A percentile compares a stretch with the other conserved stretches of the same genome.
These are phyloP conservation scores for Molothrus aeneus DNA, from an alignment of 2,797 vertebrate species.

Conservation along the genomic window DNA sequence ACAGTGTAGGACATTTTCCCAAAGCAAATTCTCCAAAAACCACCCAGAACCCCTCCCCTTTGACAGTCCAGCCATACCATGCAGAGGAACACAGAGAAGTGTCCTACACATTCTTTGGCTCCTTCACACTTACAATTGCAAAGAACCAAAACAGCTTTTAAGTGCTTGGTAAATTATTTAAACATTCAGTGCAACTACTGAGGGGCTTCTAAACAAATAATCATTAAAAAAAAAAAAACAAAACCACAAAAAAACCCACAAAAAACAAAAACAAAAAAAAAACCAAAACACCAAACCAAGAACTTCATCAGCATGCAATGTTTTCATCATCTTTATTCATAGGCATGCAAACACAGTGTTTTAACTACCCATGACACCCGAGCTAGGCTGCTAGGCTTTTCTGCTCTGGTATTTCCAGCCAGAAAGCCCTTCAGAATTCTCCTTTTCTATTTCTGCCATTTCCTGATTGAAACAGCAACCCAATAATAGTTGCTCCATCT, in stretches of 20 bases:
- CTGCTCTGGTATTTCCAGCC: not conserved
- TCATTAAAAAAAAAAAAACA: not conserved
- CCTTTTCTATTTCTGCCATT: not conserved
- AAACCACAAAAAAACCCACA: not conserved
- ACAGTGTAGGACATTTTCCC: not conserved
- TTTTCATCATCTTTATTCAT: not conserved
- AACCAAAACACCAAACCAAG: too few relatives aligned
- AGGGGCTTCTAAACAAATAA: not conserved
- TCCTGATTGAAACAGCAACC: not conserved
- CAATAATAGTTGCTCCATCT: not conserved
- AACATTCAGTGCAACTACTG: not conserved
- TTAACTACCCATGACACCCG: not conserved
- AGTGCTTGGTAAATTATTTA: not conserved
- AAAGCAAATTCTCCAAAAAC: not conserved
- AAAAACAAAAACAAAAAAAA: rapidly evolving
- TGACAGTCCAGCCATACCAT: not conserved
- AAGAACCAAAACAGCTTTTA: not conserved
- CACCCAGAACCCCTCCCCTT: not conserved
- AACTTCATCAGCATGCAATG: not conserved
- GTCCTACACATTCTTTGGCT: not conserved
- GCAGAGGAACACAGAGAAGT: not conserved
- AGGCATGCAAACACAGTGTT: not conserved
- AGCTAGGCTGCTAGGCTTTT: not conserved
- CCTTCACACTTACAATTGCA: not conserved
- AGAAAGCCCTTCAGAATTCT: not conserved